A percentile compares a stretch with the other conserved stretches of the same genome.
Evolutionary conservation across 2,113 vertebrate genomes (phyloP).

Genomic region (Nesogale talazaci): DNA sequence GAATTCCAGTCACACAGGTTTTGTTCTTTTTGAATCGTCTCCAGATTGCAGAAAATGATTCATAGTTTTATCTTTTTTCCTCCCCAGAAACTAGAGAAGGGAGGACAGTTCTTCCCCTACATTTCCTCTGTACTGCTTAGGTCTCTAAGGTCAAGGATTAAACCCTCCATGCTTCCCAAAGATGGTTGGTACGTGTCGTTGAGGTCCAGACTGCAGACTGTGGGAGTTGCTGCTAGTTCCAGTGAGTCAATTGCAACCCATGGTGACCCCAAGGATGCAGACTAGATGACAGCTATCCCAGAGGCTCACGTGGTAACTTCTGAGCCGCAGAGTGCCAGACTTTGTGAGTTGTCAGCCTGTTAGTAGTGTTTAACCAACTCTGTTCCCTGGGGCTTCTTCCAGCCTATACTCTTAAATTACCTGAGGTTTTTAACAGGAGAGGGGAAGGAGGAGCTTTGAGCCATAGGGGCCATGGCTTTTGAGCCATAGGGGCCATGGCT

Average conservation of each 20-base stretch:
- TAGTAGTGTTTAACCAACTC: neutral
- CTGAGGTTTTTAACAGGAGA: neutral
- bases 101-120: neutral
- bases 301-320: neutral
- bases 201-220: neutral
- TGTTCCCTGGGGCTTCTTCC: neutral
- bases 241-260: neutral
- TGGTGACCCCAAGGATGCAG: neutral
- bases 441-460: neutral
- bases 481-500: neutral
- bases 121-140: neutral
- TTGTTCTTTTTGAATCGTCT: neutral
- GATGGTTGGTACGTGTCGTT: accelerated
- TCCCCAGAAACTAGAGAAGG: neutral
- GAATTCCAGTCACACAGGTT: neutral
- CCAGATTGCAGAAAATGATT: neutral
- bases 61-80: neutral
- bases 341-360: neutral
- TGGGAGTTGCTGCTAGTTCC: neutral
- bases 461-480: neutral
- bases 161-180: neutral
- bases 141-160: neutral
- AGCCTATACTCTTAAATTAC: neutral
- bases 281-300: neutral
- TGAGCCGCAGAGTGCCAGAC: neutral